Evolutionary conservation across 2,113 vertebrate genomes (phyloP), one percentile per base, ranked within the genome.

Genomic region (Myotis lucifugus): DNA sequence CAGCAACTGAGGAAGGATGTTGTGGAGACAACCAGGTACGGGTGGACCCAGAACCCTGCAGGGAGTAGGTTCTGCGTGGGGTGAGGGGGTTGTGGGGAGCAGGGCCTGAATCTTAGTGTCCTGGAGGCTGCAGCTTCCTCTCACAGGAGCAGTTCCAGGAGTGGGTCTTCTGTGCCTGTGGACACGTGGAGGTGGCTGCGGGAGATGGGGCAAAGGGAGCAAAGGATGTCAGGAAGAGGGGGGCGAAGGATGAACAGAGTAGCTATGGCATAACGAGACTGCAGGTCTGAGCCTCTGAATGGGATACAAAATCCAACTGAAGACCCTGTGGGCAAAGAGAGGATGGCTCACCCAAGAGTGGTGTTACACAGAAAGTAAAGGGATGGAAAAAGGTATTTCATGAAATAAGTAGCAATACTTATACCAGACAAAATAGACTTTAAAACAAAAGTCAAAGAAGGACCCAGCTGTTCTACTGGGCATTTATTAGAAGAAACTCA

Each of bases 1-100:
- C 99, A 99, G 48, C 99, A 98, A 29, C 97, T 99, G 93, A 98
- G 98, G 90, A 99, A 98, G 96, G 98, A 99, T 50, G 98, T 98
- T 42, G 98, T 99, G 59, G 98, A 99, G 88, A 98, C 98, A 95
- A 99, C 98, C 96, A 99, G 99, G 99, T 99, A 82, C 40, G 67
- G 27, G 8, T 13, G 1, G 42, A 27, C 66, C 15, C 40, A 79
- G 81, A 56, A 12, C 32, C 34, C 66, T 72, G 3, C 2, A 11
- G 34, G 48, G 17, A 69, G 29, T 42, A 59, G 46, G 48, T 42
- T 61, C 2, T 8, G 2, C 17, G 18, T 50, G 37, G 32, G 25
- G 18, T 0, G 2, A 48, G 25, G 46, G 27, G 40, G 15, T 3
- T 23, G 13, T 67, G 83, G 76, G 54, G 46, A 29, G 18, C 21